These are phyloP conservation scores for Temnothorax nylanderi DNA, from an alignment of 1,140 invertebrate genomes.

Conservation along the genomic window DNA sequence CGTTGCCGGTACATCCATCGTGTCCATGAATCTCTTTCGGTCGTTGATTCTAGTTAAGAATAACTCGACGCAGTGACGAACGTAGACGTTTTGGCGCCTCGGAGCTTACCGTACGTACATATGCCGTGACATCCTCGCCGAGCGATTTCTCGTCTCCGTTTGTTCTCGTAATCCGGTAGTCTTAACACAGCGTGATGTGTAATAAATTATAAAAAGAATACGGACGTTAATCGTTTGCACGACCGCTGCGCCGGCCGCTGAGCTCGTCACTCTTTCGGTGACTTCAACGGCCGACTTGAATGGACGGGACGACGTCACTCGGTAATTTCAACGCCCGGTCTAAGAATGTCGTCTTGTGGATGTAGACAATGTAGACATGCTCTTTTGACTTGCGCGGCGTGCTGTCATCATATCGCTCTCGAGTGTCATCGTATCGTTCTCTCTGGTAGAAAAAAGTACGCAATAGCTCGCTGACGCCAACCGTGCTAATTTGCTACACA, in stretches of 20 bases:
- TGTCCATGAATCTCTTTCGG: constrained; percentile 36
- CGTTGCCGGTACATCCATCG: constrained; percentile 34
- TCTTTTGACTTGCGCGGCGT: neutral
- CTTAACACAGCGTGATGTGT: neutral
- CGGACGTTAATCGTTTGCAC: neutral
- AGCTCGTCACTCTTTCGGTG: neutral
- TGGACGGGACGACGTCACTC: neutral
- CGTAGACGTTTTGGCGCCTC: neutral
- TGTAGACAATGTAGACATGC: neutral
- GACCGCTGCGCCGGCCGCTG: neutral
- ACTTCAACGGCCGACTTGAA: constrained; percentile 15
- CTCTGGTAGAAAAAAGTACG: neutral
- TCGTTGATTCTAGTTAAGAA: constrained; percentile 48
- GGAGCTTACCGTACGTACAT: neutral
- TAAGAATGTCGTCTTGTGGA: neutral
- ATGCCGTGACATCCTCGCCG: neutral
- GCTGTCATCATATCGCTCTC: constrained; percentile 16
- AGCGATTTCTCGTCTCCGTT: neutral
- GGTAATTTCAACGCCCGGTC: constrained; percentile 55
- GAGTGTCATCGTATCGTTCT: neutral
- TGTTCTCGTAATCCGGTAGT: neutral
- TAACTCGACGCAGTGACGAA: constrained; percentile 45
- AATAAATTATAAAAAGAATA: neutral
- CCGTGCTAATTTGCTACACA: neutral
- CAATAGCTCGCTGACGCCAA: neutral